Conservation (phyloP, 2,797 vertebrate genomes). For the Microcaecilia unicolor region DNA sequence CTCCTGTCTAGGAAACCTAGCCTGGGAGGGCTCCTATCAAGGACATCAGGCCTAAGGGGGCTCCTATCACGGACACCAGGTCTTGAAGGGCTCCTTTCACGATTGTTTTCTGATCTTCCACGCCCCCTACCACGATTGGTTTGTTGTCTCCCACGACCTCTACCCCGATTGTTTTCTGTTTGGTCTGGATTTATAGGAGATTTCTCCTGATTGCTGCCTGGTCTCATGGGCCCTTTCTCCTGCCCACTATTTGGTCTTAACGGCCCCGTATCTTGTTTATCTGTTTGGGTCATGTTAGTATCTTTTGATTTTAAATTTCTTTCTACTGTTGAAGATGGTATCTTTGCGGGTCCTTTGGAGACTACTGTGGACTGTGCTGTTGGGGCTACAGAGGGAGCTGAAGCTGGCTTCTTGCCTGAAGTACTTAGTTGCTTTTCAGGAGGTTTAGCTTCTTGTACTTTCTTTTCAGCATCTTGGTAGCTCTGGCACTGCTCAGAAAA, state of each 20-base stretch:
- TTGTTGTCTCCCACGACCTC: no score
- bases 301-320: conserved; percentile 54
- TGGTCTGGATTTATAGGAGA: conserved; percentile 45
- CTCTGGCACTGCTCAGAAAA: conserved; percentile 52
- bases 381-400: conserved; percentile 36
- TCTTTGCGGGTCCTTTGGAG: conserved; percentile 18
- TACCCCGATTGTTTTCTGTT: conserved; percentile 61
- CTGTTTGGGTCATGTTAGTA: conserved; percentile 44
- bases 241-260: conserved; percentile 36
- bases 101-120: no score
- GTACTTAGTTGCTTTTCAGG: conserved; percentile 21
- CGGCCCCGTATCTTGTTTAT: conserved; percentile 35
- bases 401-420: conserved; percentile 20
- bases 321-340: conserved; percentile 24
- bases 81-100: no score
- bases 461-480: conserved; percentile 48
- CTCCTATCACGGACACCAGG: no score
- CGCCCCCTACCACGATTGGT: conserved; percentile 51
- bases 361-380: conserved; percentile 37
- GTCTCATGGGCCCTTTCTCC: no score
- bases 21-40: no score
- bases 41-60: no score
- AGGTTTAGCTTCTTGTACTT: conserved; percentile 42
- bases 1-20: no score
- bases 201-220: no score